Conservation (phyloP, 2,113 vertebrate genomes). For the Colistium nudipinnis region DNA sequence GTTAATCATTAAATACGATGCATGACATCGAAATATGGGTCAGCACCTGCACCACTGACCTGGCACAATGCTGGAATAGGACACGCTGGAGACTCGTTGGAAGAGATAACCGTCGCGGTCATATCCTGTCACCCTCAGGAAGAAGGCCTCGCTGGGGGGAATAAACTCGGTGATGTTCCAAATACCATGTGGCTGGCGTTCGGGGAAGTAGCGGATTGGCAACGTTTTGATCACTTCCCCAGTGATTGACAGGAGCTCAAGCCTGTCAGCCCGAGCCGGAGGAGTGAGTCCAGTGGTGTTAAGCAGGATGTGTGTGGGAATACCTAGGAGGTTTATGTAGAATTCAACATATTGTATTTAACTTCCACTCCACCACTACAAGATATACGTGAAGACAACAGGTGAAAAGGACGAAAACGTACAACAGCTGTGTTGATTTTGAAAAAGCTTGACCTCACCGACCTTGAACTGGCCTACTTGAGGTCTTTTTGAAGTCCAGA, state of each 20-base stretch:
- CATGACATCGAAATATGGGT: not conserved
- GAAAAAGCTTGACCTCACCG: conserved; percentile 60
- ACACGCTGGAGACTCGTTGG: conserved; percentile 96
- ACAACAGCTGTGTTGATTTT: conserved; percentile 5
- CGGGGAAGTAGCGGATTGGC: conserved; percentile 90
- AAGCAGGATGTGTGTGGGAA: conserved; percentile 92
- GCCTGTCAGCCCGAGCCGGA: conserved; percentile 88
- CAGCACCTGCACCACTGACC: conserved; percentile 80
- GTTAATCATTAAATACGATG: not conserved
- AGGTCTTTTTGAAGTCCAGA: conserved; percentile 90
- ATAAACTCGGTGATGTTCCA: conserved; percentile 97
- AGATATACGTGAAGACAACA: conserved; percentile 17
- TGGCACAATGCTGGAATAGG: conserved; percentile 91
- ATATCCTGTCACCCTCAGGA: conserved; percentile 91
- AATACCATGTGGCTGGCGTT: conserved; percentile 87
- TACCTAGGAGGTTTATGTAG: conserved; percentile 79
- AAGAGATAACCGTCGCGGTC: conserved; percentile 90
- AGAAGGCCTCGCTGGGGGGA: conserved; percentile 93
- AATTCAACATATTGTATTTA: not conserved
- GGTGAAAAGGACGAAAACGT: conserved; percentile 28
- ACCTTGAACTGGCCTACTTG: conserved; percentile 95
- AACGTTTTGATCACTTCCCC: conserved; percentile 89
- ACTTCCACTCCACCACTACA: not conserved
- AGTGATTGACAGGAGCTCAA: conserved; percentile 90
- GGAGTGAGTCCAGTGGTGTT: conserved; percentile 91